phyloP scores from a whole-genome alignment of 1,140 invertebrate species.

The Zaprionus vittiger region DNA sequence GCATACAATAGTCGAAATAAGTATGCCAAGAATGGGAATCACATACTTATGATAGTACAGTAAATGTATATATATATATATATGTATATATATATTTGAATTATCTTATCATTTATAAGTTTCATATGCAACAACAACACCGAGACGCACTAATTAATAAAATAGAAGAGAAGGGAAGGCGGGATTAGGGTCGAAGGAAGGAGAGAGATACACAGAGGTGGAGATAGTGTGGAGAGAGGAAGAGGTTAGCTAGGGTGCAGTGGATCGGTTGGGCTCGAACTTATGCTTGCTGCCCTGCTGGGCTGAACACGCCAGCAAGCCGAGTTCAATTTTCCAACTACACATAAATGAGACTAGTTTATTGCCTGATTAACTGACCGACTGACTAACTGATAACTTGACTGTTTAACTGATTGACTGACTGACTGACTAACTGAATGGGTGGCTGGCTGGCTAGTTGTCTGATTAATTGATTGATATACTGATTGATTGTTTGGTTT shows the following conservation, averaged over 20 bases:
- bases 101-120: slow-evolving; percentile 8
- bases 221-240: not conserved
- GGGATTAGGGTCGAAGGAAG: too few species aligned
- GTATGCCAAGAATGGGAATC: slow-evolving; percentile 7
- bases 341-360: not conserved
- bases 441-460: slow-evolving; percentile 1
- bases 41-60: slow-evolving; percentile 11
- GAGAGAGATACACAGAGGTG: not conserved
- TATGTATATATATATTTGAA: slow-evolving; percentile 11
- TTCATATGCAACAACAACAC: slow-evolving; percentile 54
- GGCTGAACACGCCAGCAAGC: slow-evolving; percentile 75
- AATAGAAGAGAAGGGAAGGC: not conserved
- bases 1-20: slow-evolving; percentile 15
- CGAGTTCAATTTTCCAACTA: slow-evolving; percentile 59
- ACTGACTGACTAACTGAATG: slow-evolving; percentile 1
- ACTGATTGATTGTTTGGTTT: slow-evolving; percentile 20
- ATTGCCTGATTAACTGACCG: not conserved
- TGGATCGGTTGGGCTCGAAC: slow-evolving; percentile 50
- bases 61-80: slow-evolving; percentile 18
- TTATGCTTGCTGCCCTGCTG: slow-evolving; percentile 67
- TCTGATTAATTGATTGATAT: not conserved
- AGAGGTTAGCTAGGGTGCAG: not conserved
- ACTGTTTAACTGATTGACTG: not conserved
- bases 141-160: slow-evolving; percentile 24
- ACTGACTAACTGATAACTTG: not conserved